Percentiles rank a stretch among this genome's conserved stretches.
These are phyloP conservation scores for Oncorhynchus keta DNA, from an alignment of 2,113 vertebrate species.

Conservation along the genomic window DNA sequence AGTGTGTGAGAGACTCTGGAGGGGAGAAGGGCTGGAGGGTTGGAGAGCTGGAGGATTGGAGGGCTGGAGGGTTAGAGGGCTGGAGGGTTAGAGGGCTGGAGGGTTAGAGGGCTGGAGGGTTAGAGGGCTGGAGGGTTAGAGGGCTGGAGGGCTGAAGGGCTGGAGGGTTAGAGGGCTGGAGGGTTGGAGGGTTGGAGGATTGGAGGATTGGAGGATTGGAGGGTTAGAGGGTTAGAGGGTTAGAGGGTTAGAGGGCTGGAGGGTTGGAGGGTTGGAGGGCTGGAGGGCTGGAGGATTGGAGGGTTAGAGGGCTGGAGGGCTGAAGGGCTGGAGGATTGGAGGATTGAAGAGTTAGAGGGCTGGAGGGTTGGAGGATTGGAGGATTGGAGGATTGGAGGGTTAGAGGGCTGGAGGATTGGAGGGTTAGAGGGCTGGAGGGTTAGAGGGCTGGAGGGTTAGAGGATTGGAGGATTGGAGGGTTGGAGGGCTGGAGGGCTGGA, in stretches of 20 bases:
- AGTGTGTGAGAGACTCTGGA: conserved; percentile 29
- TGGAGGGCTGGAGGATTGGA: too few relatives aligned
- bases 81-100: rapidly evolving
- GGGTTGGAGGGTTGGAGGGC: too few relatives aligned
- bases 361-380: too few relatives aligned
- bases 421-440: not conserved
- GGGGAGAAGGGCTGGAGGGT: not conserved
- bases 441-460: conserved; percentile 11
- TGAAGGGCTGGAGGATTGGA: conserved; percentile 9
- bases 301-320: not conserved
- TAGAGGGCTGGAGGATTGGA: not conserved
- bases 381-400: conserved; percentile 12
- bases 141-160: rapidly evolving
- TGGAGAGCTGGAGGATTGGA: too few relatives aligned
- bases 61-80: rapidly evolving
- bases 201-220: rapidly evolving
- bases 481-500: not conserved
- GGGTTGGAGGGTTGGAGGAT: rapidly evolving
- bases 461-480: not conserved
- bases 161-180: too few relatives aligned
- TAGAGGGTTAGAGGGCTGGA: too few relatives aligned
- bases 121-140: too few relatives aligned
- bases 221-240: too few relatives aligned
- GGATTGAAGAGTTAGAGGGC: not conserved
- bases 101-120: rapidly evolving